Evolutionary conservation across 1,140 invertebrate genomes (phyloP).

Genomic region (Drosophila albomicans): DNA sequence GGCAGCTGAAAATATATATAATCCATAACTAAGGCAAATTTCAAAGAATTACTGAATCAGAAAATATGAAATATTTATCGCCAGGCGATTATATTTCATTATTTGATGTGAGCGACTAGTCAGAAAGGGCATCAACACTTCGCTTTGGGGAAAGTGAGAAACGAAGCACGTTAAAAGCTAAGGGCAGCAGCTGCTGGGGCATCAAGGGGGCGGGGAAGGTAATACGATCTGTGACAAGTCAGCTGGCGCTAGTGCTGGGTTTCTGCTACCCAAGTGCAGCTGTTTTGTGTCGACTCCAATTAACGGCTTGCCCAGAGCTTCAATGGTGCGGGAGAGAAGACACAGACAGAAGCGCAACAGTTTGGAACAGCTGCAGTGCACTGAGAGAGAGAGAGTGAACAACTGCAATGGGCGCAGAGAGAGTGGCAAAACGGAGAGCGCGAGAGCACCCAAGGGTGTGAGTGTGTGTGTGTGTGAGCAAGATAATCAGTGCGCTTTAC

Average conservation of each 20-base stretch:
- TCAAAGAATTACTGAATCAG: no score
- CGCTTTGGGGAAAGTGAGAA: not conserved
- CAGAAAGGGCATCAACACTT: conserved; percentile 18
- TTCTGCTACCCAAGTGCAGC: conserved; percentile 53
- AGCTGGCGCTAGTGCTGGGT: conserved; percentile 70
- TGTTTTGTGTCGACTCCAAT: conserved; percentile 74
- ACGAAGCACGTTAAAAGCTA: not conserved
- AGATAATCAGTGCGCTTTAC: conserved; percentile 26
- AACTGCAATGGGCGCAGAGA: no score
- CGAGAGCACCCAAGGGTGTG: conserved; percentile 18
- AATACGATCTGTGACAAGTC: conserved; percentile 70
- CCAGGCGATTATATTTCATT: not conserved
- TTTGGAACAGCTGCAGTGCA: conserved; percentile 26
- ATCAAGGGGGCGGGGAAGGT: conserved; percentile 20
- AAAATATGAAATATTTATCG: no score
- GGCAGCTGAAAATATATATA: no score
- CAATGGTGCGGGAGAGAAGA: conserved; percentile 25
- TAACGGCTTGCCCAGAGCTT: conserved; percentile 60
- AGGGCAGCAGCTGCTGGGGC: conserved; percentile 7
- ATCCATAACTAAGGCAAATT: no score
- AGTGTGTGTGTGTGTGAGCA: not conserved
- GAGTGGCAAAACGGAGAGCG: not conserved
- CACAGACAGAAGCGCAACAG: conserved; percentile 31
- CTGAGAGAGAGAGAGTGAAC: not conserved
- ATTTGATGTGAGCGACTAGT: not conserved